These are phyloP conservation scores for Benitochromis conjunctus DNA, from an alignment of 2,113 vertebrate genomes.

Conservation along the genomic window DNA sequence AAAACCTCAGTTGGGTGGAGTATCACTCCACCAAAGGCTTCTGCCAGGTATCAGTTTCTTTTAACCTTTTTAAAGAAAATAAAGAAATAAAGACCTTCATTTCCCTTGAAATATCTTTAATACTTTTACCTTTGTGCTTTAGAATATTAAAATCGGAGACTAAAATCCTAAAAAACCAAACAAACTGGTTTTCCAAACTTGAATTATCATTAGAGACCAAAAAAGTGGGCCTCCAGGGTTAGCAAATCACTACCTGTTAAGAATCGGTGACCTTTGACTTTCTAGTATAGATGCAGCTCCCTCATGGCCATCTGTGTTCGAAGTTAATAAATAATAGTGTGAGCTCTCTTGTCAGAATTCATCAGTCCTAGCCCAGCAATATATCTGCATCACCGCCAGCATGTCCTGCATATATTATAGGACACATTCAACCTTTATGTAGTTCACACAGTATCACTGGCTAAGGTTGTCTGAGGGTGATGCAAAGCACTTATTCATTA, in stretches of 20 bases:
- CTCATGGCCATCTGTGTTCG: not conserved
- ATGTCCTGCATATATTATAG: not conserved
- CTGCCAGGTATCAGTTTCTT: not conserved
- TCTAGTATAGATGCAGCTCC: not conserved
- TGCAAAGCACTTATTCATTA: not conserved
- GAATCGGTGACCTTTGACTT: conserved; percentile 11
- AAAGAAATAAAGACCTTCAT: not conserved
- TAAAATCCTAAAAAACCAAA: not conserved
- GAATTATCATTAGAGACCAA: not conserved
- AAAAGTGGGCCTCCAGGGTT: not conserved
- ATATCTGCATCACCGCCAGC: not conserved
- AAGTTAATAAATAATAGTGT: conserved; percentile 2
- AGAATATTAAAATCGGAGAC: not conserved
- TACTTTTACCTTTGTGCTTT: not conserved
- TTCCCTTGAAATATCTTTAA: not conserved
- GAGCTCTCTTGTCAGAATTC: conserved; percentile 23
- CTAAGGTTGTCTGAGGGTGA: not conserved
- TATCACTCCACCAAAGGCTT: not conserved
- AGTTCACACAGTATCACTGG: not conserved
- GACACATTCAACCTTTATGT: not conserved
- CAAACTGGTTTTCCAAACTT: not conserved
- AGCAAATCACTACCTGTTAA: conserved; percentile 11
- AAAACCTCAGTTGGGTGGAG: not conserved
- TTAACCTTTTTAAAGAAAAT: not conserved
- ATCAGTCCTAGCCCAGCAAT: not conserved